Evolutionary conservation across 2,113 vertebrate species (phyloP).

Genomic region (Oxyura jamaicensis): DNA sequence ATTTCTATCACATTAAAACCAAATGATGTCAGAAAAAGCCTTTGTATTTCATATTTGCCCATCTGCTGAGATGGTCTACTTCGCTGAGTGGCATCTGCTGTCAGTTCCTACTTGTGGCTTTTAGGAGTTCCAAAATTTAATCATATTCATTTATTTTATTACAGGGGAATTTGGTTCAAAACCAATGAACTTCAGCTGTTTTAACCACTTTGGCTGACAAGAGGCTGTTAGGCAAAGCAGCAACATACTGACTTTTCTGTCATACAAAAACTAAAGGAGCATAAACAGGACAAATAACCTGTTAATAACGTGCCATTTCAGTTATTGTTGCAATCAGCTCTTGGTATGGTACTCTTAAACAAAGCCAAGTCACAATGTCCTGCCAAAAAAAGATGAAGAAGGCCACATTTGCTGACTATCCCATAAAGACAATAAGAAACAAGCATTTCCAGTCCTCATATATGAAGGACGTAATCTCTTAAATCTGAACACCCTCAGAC

Average conservation of each 20-base stretch:
- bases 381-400: background rate
- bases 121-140: constrained; percentile 63
- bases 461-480: background rate
- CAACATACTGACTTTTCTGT: constrained; percentile 57
- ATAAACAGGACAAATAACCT: constrained; percentile 10
- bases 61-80: constrained; percentile 69
- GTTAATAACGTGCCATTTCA: background rate
- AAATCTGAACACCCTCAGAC: background rate
- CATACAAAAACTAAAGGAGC: constrained; percentile 22
- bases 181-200: constrained; percentile 38
- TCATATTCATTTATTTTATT: constrained; percentile 68
- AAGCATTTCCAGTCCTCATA: background rate
- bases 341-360: background rate
- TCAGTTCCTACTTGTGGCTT: constrained; percentile 30
- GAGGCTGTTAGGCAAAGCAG: constrained; percentile 45
- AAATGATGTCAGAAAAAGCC: constrained; percentile 70
- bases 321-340: constrained; percentile 2
- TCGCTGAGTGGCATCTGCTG: constrained; percentile 74
- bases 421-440: background rate
- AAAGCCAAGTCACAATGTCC: background rate
- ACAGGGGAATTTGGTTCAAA: constrained; percentile 55
- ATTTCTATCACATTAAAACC: constrained; percentile 70
- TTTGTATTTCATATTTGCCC: constrained; percentile 68
- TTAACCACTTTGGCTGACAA: constrained; percentile 20
- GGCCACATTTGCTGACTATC: background rate